Evolutionary conservation across 37 sponge, comb jelly and placozoan genomes (phyloP).

Genomic region (Dysidea cf. avara): DNA sequence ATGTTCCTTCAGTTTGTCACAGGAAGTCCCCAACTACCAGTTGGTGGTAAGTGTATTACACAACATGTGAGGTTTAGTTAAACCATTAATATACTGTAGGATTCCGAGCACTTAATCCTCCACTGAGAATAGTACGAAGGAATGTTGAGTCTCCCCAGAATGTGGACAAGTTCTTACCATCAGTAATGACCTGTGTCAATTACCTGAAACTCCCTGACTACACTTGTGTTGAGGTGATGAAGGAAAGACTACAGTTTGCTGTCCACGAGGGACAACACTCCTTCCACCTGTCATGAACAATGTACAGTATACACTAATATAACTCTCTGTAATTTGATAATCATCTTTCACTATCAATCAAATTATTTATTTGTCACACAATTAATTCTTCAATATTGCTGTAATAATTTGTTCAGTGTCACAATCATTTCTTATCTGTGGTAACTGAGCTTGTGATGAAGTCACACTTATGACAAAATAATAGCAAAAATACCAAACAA

Average conservation of each 20-base stretch:
- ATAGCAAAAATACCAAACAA: too few relatives aligned
- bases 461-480: too few relatives aligned
- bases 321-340: too few relatives aligned
- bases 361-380: too few relatives aligned
- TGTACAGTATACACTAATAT: too few relatives aligned
- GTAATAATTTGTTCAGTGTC: too few relatives aligned
- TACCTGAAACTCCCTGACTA: conserved; percentile 99
- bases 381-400: too few relatives aligned
- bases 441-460: too few relatives aligned
- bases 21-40: conserved; percentile 94
- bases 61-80: too few relatives aligned
- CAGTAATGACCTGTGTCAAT: conserved; percentile 99
- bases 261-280: conserved; percentile 88
- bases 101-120: conserved; percentile 83
- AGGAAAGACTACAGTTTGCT: conserved; percentile 75
- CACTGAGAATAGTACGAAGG: conserved; percentile 93
- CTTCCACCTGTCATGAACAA: conserved; percentile 92
- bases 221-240: conserved; percentile 68
- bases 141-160: conserved; percentile 69
- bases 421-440: too few relatives aligned
- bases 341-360: too few relatives aligned
- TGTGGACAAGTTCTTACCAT: conserved; percentile 91
- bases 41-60: conserved; percentile 70
- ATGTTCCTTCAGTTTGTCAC: conserved; percentile 97
- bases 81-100: conserved; percentile 46